phyloP scores from a whole-genome alignment of 2,113 vertebrate species.

The Willisornis vidua region DNA sequence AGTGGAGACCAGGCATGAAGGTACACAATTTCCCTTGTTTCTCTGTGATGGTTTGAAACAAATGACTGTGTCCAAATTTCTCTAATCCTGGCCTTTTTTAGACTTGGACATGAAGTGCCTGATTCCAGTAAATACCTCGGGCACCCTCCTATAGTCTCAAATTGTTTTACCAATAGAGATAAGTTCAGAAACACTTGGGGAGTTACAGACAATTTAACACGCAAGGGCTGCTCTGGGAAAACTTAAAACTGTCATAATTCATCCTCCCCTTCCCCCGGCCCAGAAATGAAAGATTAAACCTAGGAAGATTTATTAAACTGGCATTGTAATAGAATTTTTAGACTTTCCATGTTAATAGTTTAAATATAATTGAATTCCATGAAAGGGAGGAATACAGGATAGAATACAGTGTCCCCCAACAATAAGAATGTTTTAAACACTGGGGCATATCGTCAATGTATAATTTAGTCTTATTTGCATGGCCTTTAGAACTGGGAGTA shows the following conservation, averaged over 20 bases:
- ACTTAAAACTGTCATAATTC: slow-evolving; percentile 66
- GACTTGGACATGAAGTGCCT: not conserved
- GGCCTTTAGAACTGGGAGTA: slow-evolving; percentile 59
- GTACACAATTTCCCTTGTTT: not conserved
- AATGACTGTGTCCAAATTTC: not conserved
- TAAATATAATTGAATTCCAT: slow-evolving; percentile 67
- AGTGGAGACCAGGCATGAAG: not conserved
- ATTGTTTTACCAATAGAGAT: slow-evolving; percentile 41
- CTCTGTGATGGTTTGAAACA: not conserved
- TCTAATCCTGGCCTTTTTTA: fast-evolving
- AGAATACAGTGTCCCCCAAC: not conserved
- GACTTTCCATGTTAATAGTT: slow-evolving; percentile 66
- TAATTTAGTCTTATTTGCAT: slow-evolving; percentile 49
- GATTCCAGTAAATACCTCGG: not conserved
- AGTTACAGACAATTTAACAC: slow-evolving; percentile 48
- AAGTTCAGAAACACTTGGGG: slow-evolving; percentile 16
- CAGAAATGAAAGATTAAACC: slow-evolving; percentile 67
- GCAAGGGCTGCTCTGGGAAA: slow-evolving; percentile 35
- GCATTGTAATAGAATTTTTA: slow-evolving; percentile 71
- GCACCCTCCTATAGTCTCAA: not conserved
- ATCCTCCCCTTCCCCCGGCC: slow-evolving; percentile 11
- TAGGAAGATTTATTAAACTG: slow-evolving; percentile 71
- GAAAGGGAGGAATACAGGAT: not conserved
- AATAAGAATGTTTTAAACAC: slow-evolving; percentile 41
- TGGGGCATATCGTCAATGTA: not conserved